These are phyloP conservation scores for Sigmodon hispidus DNA, from an alignment of 2,113 vertebrate species.

Conservation along the genomic window DNA sequence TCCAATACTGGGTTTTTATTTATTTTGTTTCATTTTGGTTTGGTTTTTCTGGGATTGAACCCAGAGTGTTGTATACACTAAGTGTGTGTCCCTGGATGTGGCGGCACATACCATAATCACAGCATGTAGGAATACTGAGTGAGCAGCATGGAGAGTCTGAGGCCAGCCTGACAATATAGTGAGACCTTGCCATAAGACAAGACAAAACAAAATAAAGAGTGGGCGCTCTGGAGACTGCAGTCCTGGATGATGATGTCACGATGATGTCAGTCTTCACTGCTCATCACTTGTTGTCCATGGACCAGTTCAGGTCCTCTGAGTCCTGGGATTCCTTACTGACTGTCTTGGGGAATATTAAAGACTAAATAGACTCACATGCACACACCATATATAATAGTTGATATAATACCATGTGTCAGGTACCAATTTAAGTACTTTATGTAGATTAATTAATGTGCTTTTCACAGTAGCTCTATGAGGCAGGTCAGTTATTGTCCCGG, in stretches of 20 bases:
- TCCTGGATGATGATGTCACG: neutral
- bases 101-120: neutral
- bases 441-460: neutral
- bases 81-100: neutral
- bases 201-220: neutral
- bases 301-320: neutral
- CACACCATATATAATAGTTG: neutral
- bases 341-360: neutral
- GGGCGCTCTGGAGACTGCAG: neutral
- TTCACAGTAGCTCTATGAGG: neutral
- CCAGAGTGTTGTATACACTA: neutral
- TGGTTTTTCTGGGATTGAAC: neutral
- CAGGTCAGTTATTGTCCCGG: neutral
- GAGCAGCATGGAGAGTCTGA: neutral
- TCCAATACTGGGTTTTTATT: too few species aligned
- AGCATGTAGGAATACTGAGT: neutral
- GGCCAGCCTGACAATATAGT: neutral
- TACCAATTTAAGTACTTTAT: neutral
- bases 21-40: neutral
- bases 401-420: neutral
- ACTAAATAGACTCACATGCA: neutral
- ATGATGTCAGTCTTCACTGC: neutral
- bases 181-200: neutral
- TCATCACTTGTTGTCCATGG: neutral
- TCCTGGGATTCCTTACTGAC: neutral